Evolutionary conservation across 2,113 vertebrate genomes (phyloP), one percentile per base, ranked within the genome.

Genomic region (Bubo bubo): DNA sequence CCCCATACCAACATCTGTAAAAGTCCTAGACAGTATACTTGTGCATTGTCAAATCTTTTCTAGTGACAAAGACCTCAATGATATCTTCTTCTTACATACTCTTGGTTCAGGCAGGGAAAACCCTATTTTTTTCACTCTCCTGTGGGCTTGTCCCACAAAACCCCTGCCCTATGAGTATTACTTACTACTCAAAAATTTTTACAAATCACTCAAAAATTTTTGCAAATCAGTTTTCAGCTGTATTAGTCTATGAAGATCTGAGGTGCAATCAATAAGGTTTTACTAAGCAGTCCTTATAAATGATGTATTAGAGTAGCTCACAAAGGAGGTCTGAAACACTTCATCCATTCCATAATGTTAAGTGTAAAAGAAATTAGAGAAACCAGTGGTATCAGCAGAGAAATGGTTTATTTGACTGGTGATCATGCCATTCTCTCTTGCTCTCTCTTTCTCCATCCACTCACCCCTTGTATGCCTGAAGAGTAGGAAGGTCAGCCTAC

Each of bases 241-340:
- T 85, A 62, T 64, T 88, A 37, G 41, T 79, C 32, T 30, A 55
- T 35, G 35, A 64, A 64, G 74, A 73, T 79, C 58, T 37, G 70
- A 88, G 45, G 55, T 52, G 28, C 74, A 92, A 90, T 76, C 70
- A 86, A 32, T 88, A 49, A 76, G 34, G n/a, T 83, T 92, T 90
- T 88, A 73, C 67, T 72, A 73, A 86, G 62, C 43, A 60, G 50
- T n/a, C 58, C 71, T 88, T 83, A 53, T 49, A 94, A 94, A 92
- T 75, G n/a, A 68, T 50, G 10, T 39, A 35, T 71, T 73, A 59
- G 26, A 70, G 45, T 22, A 49, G 32, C 49, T 93, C 41, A 62
- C 67, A 56, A 66, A 75, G 55, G 67, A 72, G 28, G 12, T 83
- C 63, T 80, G 43, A 90, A 88, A 75, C 50, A 83, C 23, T 62